Evolutionary conservation across 1,140 invertebrate species (phyloP).

Genomic region (Lepidotrigona ventralis): DNA sequence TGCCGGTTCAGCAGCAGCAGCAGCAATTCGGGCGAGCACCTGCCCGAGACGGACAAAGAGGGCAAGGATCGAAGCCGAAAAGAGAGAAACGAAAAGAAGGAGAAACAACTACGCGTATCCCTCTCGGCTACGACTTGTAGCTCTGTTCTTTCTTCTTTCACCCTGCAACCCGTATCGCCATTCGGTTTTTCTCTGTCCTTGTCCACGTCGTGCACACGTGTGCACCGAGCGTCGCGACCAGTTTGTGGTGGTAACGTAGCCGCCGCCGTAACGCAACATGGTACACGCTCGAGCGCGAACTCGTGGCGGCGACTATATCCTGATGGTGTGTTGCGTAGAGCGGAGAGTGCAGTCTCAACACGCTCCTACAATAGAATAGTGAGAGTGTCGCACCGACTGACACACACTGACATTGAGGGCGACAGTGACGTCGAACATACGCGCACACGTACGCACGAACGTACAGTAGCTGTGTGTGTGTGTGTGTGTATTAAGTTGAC

Average conservation of each 20-base stretch:
- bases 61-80: too few relatives aligned
- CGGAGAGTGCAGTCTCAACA: constrained; percentile 15
- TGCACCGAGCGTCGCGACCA: constrained; percentile 22
- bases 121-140: background rate
- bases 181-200: constrained; percentile 24
- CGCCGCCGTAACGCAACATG: constrained; percentile 28
- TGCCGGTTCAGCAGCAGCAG: constrained; percentile 12
- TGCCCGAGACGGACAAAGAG: constrained; percentile 25
- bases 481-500: too few relatives aligned
- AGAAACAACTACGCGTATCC: background rate
- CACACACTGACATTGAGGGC: background rate
- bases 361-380: constrained; percentile 15
- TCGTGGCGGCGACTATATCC: background rate
- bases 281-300: constrained; percentile 21
- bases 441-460: background rate
- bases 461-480: too few relatives aligned
- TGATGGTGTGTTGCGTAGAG: background rate
- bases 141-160: background rate
- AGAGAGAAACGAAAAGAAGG: background rate
- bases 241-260: constrained; percentile 16
- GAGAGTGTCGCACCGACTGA: constrained; percentile 20
- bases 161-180: too few relatives aligned
- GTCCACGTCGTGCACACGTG: constrained; percentile 23
- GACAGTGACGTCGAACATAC: background rate
- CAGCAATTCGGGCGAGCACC: constrained; percentile 49